Base-by-base conservation (phyloP, 2,888 invertebrate genomes). In the Ceratothoa steindachneri region DNA sequence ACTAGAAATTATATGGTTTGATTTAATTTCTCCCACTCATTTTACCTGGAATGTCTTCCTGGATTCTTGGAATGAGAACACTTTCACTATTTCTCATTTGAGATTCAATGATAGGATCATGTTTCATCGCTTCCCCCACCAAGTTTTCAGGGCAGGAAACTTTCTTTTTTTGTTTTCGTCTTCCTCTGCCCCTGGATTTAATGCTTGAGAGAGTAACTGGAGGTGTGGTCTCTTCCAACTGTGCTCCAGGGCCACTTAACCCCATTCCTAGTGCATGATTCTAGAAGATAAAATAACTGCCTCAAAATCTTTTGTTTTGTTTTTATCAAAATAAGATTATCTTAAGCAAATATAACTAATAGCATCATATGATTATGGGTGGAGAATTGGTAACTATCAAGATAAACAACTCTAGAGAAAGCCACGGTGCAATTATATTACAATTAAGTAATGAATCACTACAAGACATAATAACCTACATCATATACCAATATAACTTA, bases 131-230 rank as follows among this genome's bases (percentile, higher is more conserved):
- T 60, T 24, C 27, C 24, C 27, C 60, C 12, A n/a, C 24, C 27
- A 24, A 24, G 24, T 60, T 24, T 22, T 60, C 60, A 22, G 27
- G 19, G 9, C 60, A 24, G 1, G 60, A 1, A 24, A 60, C 3
- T 24, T 60, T 60, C 60, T 60, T 60, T 1, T 24, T n/a, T 12
- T 60, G 19, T 24, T 60, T 60, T 7, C 60, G 19, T 24, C 60
- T 60, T 3, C 60, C 60, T 60, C 60, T n/a, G 60, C 60, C 60
- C n/a, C 60, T 60, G 19, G 60, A 24, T 24, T 60, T 60, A 60
- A 60, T 24, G n/a, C 22, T 24, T 12, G 60, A 12, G 27, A 24
- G 12, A 24, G 9, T 12, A 12, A 24, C 12, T 12, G 60, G 1
- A 24, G 60, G 12, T 15, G 60, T 24, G 1, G 60, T 60, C 27